Percentiles rank a stretch among this genome's conserved stretches.
These are phyloP conservation scores for Rhopalosiphum maidis DNA, from an alignment of 1,140 invertebrate species.

Conservation along the genomic window DNA sequence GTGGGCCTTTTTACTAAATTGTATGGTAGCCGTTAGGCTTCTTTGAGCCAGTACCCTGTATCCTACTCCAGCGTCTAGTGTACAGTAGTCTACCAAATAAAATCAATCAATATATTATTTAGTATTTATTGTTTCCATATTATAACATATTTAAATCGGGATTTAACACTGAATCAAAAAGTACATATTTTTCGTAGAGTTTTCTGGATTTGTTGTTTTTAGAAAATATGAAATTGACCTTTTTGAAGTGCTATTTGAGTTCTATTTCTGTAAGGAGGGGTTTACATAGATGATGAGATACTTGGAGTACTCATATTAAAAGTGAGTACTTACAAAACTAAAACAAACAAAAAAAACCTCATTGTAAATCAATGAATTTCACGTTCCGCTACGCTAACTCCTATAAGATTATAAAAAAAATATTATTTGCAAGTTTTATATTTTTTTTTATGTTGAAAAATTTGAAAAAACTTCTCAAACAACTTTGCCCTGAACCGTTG, in stretches of 20 bases:
- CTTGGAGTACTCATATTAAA: background rate
- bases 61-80: no score
- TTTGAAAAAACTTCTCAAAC: background rate
- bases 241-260: background rate
- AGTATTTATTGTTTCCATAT: no score
- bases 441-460: background rate
- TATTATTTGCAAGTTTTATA: background rate
- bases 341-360: background rate
- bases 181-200: no score
- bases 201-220: background rate
- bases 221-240: background rate
- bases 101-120: no score
- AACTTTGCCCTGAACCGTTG: background rate
- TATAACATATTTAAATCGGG: no score
- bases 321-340: background rate
- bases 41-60: no score
- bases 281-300: background rate
- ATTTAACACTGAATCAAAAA: no score
- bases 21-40: no score
- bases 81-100: no score
- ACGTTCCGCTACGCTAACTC: background rate
- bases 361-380: background rate
- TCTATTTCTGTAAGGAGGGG: background rate
- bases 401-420: conserved; percentile 12
- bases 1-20: no score